A percentile compares a stretch with the other conserved stretches of the same genome.
phyloP scores from a whole-genome alignment of 1,140 invertebrate species.

The Archegozetes longisetosus region DNA sequence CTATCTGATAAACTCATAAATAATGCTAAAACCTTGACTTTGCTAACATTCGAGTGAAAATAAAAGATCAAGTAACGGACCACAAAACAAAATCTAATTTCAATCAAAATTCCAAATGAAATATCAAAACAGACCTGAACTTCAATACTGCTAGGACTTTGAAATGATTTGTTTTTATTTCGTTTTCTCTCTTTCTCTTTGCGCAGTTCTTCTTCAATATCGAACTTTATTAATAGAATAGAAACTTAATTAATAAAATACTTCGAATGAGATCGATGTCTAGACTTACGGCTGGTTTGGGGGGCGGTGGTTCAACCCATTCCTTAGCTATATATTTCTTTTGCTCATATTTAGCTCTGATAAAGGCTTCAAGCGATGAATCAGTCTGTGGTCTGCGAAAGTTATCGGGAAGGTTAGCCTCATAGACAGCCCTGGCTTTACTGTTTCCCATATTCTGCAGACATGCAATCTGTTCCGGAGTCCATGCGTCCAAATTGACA shows the following conservation, averaged over 20 bases:
- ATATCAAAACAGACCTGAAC: neutral
- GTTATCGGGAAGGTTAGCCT: conserved; percentile 87
- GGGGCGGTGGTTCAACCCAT: conserved; percentile 72
- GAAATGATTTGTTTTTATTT: conserved; percentile 9
- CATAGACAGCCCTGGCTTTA: conserved; percentile 81
- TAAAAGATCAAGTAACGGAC: neutral
- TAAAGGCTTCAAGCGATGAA: conserved; percentile 79
- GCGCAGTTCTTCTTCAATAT: conserved; percentile 26
- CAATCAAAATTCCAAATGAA: too few relatives aligned
- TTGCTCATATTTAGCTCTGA: conserved; percentile 92
- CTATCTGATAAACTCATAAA: too few relatives aligned
- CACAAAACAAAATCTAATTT: neutral
- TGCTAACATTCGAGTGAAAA: neutral
- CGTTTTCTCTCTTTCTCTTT: conserved; percentile 27
- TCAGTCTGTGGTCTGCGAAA: conserved; percentile 89
- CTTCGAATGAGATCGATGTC: neutral
- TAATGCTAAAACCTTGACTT: neutral
- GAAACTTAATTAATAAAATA: neutral
- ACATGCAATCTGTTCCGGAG: conserved; percentile 89
- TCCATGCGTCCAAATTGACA: conserved; percentile 94
- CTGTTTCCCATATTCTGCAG: conserved; percentile 97
- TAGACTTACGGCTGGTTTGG: conserved; percentile 38
- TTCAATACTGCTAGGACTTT: conserved; percentile 5
- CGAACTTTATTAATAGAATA: conserved; percentile 19
- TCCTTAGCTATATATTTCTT: conserved; percentile 95